Conservation (phyloP, 2,797 vertebrate genomes). For the Gadopsis bispinosus region DNA sequence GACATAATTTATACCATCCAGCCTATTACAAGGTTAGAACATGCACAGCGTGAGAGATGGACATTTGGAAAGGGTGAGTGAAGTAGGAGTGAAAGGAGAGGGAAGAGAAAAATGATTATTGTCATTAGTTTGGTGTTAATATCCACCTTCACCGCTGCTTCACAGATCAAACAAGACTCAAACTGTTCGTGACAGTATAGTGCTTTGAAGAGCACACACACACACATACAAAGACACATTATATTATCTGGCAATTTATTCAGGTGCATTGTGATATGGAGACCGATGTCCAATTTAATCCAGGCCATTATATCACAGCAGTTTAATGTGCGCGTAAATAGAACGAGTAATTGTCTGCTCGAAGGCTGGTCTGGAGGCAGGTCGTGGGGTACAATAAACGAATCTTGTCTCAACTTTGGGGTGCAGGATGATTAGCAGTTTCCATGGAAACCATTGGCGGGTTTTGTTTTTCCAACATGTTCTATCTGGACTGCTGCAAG, state of each 20-base stretch:
- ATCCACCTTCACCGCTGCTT: slow-evolving; percentile 28
- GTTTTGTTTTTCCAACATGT: not conserved
- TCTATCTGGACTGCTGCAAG: not conserved
- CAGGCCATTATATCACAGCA: slow-evolving; percentile 35
- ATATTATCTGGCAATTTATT: slow-evolving; percentile 3
- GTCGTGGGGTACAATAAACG: slow-evolving; percentile 36
- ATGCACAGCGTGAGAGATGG: slow-evolving; percentile 3
- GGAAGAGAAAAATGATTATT: slow-evolving; percentile 32
- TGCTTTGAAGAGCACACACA: slow-evolving; percentile 31
- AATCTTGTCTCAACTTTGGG: slow-evolving; percentile 51
- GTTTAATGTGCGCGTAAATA: slow-evolving; percentile 57
- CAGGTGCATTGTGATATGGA: slow-evolving; percentile 16
- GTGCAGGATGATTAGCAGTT: slow-evolving; percentile 61
- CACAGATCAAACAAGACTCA: slow-evolving; percentile 50
- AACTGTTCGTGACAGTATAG: slow-evolving; percentile 10
- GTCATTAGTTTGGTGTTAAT: slow-evolving; percentile 59
- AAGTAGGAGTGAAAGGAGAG: slow-evolving; percentile 7
- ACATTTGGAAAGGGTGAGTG: slow-evolving; percentile 12
- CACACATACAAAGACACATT: slow-evolving; percentile 6
- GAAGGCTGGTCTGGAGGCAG: slow-evolving; percentile 20
- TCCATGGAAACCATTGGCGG: slow-evolving; percentile 69
- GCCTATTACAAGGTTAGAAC: slow-evolving; percentile 21
- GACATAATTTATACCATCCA: slow-evolving; percentile 39
- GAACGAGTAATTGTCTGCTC: slow-evolving; percentile 42
- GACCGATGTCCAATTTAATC: slow-evolving; percentile 44